Conservation (phyloP, 2,113 vertebrate species). For the Anthoscopus minutus region DNA sequence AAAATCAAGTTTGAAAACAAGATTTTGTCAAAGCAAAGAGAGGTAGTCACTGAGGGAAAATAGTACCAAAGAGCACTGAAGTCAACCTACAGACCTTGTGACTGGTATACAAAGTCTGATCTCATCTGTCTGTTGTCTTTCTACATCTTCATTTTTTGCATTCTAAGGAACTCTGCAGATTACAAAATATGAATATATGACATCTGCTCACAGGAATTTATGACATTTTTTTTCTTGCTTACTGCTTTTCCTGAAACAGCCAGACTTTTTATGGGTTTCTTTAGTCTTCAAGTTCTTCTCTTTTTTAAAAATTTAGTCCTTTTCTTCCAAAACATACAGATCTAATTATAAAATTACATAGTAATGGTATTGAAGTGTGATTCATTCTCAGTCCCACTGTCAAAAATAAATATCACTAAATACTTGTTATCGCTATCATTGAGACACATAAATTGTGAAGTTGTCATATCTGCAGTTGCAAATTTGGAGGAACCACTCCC, state of each 20-base stretch:
- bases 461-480: not conserved
- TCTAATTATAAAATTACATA: not conserved
- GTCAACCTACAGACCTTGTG: not conserved
- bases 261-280: not conserved
- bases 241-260: not conserved
- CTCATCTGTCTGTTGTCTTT: not conserved
- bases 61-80: not conserved
- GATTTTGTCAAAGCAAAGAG: not conserved
- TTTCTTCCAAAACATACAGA: not conserved
- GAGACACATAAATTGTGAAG: not conserved
- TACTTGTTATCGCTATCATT: not conserved
- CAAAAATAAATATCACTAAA: not conserved
- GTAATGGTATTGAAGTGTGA: not conserved
- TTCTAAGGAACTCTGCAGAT: not conserved
- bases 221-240: not conserved
- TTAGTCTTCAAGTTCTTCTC: not conserved
- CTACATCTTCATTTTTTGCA: not conserved
- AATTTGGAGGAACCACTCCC: not conserved
- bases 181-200: not conserved
- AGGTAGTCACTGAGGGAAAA: not conserved
- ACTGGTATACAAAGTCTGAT: not conserved
- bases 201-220: not conserved
- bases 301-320: not conserved
- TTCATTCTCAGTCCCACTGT: not conserved
- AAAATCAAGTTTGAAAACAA: not conserved